These are phyloP conservation scores for Phylloscopus whistleri DNA, from an alignment of 2,113 vertebrate species.

Conservation along the genomic window DNA sequence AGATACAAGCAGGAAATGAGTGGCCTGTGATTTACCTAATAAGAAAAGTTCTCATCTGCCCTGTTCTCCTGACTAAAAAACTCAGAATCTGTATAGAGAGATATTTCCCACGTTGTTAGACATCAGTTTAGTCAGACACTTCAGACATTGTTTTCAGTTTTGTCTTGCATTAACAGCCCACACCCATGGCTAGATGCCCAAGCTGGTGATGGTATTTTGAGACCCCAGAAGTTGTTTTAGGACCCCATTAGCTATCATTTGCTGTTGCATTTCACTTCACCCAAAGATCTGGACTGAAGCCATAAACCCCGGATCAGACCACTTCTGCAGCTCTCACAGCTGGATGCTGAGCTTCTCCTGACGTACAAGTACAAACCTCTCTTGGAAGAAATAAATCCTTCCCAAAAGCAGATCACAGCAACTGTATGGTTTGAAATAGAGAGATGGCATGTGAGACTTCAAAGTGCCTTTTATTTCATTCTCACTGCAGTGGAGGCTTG, in stretches of 20 bases:
- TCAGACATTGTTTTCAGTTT: not conserved
- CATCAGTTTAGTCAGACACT: not conserved
- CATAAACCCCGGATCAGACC: not conserved
- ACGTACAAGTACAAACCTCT: not conserved
- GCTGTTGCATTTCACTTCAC: not conserved
- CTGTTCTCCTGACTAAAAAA: not conserved
- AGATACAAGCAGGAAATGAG: not conserved
- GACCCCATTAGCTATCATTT: not conserved
- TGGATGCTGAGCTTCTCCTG: not conserved
- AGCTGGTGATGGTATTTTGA: not conserved
- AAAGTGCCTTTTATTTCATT: not conserved
- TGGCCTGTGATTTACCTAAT: not conserved
- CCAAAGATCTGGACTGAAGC: not conserved
- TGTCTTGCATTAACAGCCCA: not conserved
- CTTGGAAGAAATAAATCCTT: not conserved
- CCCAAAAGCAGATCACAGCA: not conserved
- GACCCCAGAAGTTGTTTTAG: not conserved
- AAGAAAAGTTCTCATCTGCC: not conserved
- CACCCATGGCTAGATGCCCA: fast-evolving
- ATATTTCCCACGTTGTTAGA: not conserved
- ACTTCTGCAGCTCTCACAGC: not conserved
- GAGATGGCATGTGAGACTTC: not conserved
- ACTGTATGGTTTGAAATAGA: not conserved
- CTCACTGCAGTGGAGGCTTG: not conserved
- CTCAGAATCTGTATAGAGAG: not conserved